Base-by-base conservation (phyloP, 2,113 vertebrate genomes). In the Speoplatyrhinus poulsoni region DNA sequence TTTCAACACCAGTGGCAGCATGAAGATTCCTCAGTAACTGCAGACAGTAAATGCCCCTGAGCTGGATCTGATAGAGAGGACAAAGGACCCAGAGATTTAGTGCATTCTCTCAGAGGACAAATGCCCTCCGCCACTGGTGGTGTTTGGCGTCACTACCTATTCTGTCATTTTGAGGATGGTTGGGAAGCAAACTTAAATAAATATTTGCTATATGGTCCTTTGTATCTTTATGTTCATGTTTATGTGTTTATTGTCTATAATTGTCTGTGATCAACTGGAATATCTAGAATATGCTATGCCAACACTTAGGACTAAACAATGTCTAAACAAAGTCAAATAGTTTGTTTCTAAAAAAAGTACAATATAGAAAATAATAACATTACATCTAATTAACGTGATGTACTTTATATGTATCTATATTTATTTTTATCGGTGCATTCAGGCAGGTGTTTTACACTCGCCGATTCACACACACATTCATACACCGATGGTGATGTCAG, bases 11-110 rank as follows among this genome's bases (percentile, higher is more conserved):
- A n/a, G 87, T 83, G 87, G 85, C 82, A 75, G 69, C 67, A 60
- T 94, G 93, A 94, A 2, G 92, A 91, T 85, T 88, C 76, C 91
- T 86, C 87, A 85, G 92, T 86, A 92, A 94, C 93, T 82, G 89
- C 86, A 62, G 1, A 47, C 3, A 5, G 7, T 7, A 41, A 41
- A 16, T 85, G 93, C 89, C 87, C 80, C 93, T 92, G 90, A 91
- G 92, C 54, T 88, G 87, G 90, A 89, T 93, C 89, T 86, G 93
- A 94, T 89, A 62, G 47, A 65, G 75, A 66, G 69, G 77, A 83
- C 19, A 67, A 63, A 47, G 73, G 63, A 48, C 81, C 91, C 76
- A 9, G 87, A 85, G 82, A 49, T 90, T 89, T 50, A 62, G 88
- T 92, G 89, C 86, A 91, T 93, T 92, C 89, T 71, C 79, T 86